A percentile compares a stretch with the other conserved stretches of the same genome.
Conservation (phyloP, 92 coral and sea anemone species). For the Zoanthus solanderi region DNA sequence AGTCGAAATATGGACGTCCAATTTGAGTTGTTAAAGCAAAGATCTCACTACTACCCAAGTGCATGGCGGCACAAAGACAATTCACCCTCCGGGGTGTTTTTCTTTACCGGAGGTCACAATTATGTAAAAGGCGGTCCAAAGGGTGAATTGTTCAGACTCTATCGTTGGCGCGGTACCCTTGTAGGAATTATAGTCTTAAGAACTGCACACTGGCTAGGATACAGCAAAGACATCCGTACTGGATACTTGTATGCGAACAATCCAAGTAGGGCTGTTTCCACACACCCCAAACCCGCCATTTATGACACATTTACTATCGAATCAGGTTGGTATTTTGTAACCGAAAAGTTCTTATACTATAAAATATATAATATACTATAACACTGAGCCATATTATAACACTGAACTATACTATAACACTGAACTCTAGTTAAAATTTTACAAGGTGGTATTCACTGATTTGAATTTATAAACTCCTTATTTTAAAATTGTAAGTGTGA, state of each 20-base stretch:
- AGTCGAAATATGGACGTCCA: constrained; percentile 25
- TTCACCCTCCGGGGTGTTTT: constrained; percentile 49
- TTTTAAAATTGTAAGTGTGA: too few species aligned
- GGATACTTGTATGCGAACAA: constrained; percentile 27
- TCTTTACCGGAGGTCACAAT: constrained; percentile 25
- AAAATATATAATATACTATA: too few species aligned
- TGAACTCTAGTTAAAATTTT: too few species aligned
- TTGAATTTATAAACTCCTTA: too few species aligned
- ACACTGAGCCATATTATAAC: too few species aligned
- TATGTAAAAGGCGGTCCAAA: neutral
- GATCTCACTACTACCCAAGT: neutral
- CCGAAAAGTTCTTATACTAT: too few species aligned
- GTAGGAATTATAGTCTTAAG: constrained; percentile 42
- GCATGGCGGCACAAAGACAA: constrained; percentile 1
- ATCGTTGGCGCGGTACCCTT: constrained; percentile 61
- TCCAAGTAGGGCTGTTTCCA: neutral
- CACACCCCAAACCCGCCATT: neutral
- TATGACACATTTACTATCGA: constrained; percentile 58
- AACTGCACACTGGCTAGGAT: constrained; percentile 43
- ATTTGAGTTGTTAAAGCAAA: constrained; percentile 54
- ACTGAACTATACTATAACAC: too few species aligned
- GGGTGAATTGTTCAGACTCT: constrained; percentile 19
- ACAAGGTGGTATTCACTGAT: too few species aligned
- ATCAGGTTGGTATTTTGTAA: constrained; percentile 30
- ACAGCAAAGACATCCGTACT: constrained; percentile 13